phyloP scores from a whole-genome alignment of 2,888 invertebrate genomes.

The Clunio marinus region DNA sequence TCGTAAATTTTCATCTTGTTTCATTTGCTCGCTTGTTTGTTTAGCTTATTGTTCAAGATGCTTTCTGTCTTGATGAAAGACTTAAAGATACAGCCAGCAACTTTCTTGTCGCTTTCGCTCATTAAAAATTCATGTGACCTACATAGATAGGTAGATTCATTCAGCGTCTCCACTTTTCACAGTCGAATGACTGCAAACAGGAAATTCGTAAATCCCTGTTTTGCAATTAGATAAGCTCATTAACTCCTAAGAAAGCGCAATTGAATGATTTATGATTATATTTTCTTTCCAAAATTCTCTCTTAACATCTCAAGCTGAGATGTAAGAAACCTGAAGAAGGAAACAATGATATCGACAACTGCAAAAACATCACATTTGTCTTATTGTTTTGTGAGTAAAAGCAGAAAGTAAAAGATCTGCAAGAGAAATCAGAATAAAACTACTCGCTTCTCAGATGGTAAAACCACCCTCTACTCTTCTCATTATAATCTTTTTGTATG shows the following conservation, averaged over 20 bases:
- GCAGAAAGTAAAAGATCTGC: background rate
- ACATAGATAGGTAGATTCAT: too few species aligned
- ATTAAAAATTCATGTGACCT: constrained; percentile 2
- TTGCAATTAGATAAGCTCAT: background rate
- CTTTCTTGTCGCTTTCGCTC: background rate
- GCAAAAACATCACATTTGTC: background rate
- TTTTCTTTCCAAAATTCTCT: background rate
- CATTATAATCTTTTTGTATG: constrained; percentile 17
- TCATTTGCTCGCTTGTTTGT: background rate
- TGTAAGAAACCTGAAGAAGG: too few species aligned
- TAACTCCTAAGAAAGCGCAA: background rate
- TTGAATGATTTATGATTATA: background rate
- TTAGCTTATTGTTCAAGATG: too few species aligned
- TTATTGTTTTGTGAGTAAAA: background rate
- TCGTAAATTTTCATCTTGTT: background rate
- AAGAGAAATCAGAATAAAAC: constrained; percentile 12
- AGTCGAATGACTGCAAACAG: too few species aligned
- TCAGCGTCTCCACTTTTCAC: background rate
- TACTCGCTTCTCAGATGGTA: background rate
- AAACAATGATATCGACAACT: background rate
- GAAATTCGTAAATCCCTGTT: background rate
- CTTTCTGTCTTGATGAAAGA: too few species aligned
- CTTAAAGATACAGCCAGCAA: too few species aligned
- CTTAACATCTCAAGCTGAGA: too few species aligned
- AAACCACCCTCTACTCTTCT: constrained; percentile 7